Evolutionary conservation across 2,113 vertebrate genomes (phyloP).

Genomic region (Cavia aperea): DNA sequence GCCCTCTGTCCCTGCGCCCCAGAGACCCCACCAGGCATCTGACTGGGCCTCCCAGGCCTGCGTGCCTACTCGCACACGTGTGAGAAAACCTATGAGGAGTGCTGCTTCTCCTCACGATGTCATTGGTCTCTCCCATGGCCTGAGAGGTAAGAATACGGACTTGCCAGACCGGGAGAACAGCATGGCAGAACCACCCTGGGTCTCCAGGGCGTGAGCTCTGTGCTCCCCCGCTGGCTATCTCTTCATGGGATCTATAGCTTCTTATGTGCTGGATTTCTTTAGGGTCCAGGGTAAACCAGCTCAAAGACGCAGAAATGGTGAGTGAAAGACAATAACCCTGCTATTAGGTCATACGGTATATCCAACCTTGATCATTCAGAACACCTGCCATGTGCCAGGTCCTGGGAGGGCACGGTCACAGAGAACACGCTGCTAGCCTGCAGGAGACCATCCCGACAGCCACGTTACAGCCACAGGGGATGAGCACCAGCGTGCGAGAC

Average conservation of each 20-base stretch:
- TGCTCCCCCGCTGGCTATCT: neutral
- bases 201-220: neutral
- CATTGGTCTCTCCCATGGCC: neutral
- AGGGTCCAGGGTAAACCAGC: neutral
- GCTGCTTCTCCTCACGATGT: neutral
- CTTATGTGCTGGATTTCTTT: neutral
- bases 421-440: neutral
- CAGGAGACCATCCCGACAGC: neutral
- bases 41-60: neutral
- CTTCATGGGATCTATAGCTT: neutral
- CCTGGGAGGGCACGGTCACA: neutral
- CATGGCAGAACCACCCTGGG: neutral
- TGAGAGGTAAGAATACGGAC: neutral
- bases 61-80: neutral
- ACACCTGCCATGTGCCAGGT: neutral
- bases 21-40: neutral
- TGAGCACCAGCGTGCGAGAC: neutral
- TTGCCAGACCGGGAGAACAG: neutral
- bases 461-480: neutral
- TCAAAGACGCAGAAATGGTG: neutral
- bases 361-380: neutral
- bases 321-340: neutral
- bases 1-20: neutral
- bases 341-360: neutral
- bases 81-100: neutral